Evolutionary conservation across 2,888 invertebrate species (phyloP), one percentile per base, ranked within the genome.

Genomic region (Portevinia maculata): DNA sequence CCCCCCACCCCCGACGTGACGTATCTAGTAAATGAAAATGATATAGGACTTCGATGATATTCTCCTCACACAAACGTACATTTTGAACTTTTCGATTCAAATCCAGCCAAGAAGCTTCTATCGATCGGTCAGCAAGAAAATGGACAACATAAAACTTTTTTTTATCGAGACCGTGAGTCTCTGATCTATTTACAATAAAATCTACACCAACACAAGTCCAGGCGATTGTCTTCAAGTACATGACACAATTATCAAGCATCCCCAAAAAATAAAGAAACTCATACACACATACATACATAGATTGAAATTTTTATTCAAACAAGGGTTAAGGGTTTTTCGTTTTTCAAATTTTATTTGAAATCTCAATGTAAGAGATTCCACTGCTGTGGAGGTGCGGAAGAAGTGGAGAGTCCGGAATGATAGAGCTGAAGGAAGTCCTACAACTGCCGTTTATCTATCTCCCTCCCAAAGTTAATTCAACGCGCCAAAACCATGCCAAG

Each of bases 171-270:
- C 50, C 30, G 15, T 3, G 41, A 75, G 65, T 59, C 71, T 67
- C 83, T 78, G 83, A 83, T 83, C 83, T 83, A 83, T 83, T 83
- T 73, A 78, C 83, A 78, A 83, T 83, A 83, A 78, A n/a, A 83
- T 83, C 83, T 78, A 57, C 78, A 78, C 78, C 57, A 78, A 73
- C 57, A 83, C 78, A 60, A 50, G 67, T 53, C 46, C 53, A 65
- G 55, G 17, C 57, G 24, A 57, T 39, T 32, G 74, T 60, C 62
- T 32, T 78, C 46, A 11, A 55, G 50, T 48, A 65, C 41, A 67
- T 28, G 44, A 13, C 28, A 3, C 39, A 17, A 8, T 13, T 19
- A 5, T 19, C 19, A 19, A 62, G 24, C 32, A 44, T 24, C 62
- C 62, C 55, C 34, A 15, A 50, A 53, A 28, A 53, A 64, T 28